Percentiles rank a stretch among this genome's conserved stretches.
Evolutionary conservation across 2,888 invertebrate genomes (phyloP).

Genomic region (Agonopterix subpropinquella): DNA sequence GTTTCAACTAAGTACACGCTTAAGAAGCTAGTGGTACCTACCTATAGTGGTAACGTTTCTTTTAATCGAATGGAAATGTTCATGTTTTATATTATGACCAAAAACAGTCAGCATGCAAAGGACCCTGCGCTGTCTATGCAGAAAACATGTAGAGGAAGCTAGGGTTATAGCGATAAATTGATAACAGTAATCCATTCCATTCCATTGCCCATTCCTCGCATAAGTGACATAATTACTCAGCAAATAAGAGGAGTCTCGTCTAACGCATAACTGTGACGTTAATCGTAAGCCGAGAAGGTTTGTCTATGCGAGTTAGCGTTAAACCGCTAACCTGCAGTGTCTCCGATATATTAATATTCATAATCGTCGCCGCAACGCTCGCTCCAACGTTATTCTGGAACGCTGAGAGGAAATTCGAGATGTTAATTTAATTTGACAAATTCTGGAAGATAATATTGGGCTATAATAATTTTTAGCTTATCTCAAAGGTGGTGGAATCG

Average conservation of each 20-base stretch:
- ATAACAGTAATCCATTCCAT: too few species aligned
- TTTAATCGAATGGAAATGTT: too few species aligned
- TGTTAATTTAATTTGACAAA: constrained; percentile 35
- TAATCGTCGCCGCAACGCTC: constrained; percentile 30
- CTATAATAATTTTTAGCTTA: constrained; percentile 2
- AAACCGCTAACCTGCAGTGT: constrained; percentile 52
- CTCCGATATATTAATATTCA: constrained; percentile 64
- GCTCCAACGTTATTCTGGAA: constrained; percentile 23
- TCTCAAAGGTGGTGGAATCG: not conserved
- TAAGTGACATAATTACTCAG: not conserved
- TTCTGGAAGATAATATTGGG: constrained; percentile 10
- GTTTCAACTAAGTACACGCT: too few species aligned
- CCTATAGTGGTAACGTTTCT: too few species aligned
- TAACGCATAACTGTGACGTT: constrained; percentile 12
- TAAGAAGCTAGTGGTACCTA: too few species aligned
- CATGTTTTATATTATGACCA: too few species aligned
- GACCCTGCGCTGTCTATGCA: too few species aligned
- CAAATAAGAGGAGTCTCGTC: constrained; percentile 11
- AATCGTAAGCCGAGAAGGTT: constrained; percentile 21
- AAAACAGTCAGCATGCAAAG: too few species aligned
- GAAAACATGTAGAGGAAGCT: too few species aligned
- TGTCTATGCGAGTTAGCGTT: constrained; percentile 60
- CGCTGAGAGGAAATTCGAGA: constrained; percentile 25
- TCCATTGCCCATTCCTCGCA: too few species aligned
- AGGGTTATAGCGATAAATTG: too few species aligned